Evolutionary conservation across 2,113 vertebrate species (phyloP), one percentile per base, ranked within the genome.

Genomic region (Pelusios castaneus): DNA sequence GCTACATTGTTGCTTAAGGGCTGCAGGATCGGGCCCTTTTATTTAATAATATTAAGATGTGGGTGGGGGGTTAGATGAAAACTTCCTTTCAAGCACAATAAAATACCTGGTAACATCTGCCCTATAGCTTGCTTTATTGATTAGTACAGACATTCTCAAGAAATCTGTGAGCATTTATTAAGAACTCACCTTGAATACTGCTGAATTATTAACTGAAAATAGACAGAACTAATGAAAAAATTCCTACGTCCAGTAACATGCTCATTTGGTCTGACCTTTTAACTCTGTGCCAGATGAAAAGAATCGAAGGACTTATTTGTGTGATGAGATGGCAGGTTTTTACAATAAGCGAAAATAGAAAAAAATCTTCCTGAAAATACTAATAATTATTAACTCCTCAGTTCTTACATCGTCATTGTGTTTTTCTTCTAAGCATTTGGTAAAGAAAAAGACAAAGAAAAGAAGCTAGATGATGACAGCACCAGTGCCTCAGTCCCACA

Each of bases 391-490:
- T 89, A 76, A 45, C 75, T 82, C 10, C 90, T 85, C 10, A 63
- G 24, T 16, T 49, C 79, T 49, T 45, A 21, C 19, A 6, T 77
- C 47, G 76, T 88, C 91, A 1, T 85, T 93, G 5, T 89, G 41
- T 86, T 89, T 96, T 95, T 79, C 89, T 82, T 95, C 91, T 24
- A 98, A 99, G 99, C 98, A 38, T 99, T 99, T 38, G 96, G 97
- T 77, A 99, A 99, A 97, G 99, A 99, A 77, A 99, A 99, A 97
- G 99, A 99, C 91, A 99, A 99, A 87, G 99, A 98, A 85, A 99
- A 99, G 98, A 99, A 99, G 97, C 91, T 99, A 95, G 99, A 99
- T 2, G 99, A 99, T 97, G 99, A 99, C 93, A 98, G 97, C 90
- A 96, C 86, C 27, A 95, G 97, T 91, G 97, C 98, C 79, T 98